Conservation (phyloP, 2,888 invertebrate genomes). For the Luperina testacea region DNA sequence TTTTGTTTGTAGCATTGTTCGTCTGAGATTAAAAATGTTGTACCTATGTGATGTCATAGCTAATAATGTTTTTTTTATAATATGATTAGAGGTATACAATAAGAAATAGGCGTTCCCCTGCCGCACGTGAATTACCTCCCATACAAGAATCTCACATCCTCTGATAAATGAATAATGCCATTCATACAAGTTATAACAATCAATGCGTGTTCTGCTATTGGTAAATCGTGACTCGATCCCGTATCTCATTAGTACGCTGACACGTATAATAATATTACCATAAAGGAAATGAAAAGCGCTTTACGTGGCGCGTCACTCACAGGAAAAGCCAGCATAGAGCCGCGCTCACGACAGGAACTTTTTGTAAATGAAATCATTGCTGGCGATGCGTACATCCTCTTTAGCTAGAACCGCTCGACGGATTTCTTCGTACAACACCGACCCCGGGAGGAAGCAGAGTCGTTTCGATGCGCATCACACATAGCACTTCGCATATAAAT, state of each 20-base stretch:
- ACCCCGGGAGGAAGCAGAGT: constrained; percentile 82
- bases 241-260: constrained; percentile 84
- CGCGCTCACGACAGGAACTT: constrained; percentile 81
- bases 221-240: constrained; percentile 75
- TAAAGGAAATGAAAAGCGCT: constrained; percentile 82
- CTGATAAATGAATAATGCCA: constrained; percentile 63
- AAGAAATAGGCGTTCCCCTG: constrained; percentile 28
- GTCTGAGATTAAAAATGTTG: background rate
- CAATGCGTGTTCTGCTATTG: constrained; percentile 66
- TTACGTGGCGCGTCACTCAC: constrained; percentile 74
- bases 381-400: constrained; percentile 84
- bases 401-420: constrained; percentile 81
- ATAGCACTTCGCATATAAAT: constrained; percentile 86
- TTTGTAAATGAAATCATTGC: constrained; percentile 83
- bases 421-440: constrained; percentile 80
- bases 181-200: constrained; percentile 63
- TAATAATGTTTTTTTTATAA: background rate
- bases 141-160: constrained; percentile 54
- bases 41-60: background rate
- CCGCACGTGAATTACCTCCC: constrained; percentile 42
- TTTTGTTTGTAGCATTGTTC: background rate
- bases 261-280: constrained; percentile 82
- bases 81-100: constrained; percentile 22
- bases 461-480: constrained; percentile 83
- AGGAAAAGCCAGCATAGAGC: constrained; percentile 78